A percentile compares a stretch with the other conserved stretches of the same genome.
phyloP scores from a whole-genome alignment of 2,888 invertebrate genomes.

The Pachydiplax longipennis region DNA sequence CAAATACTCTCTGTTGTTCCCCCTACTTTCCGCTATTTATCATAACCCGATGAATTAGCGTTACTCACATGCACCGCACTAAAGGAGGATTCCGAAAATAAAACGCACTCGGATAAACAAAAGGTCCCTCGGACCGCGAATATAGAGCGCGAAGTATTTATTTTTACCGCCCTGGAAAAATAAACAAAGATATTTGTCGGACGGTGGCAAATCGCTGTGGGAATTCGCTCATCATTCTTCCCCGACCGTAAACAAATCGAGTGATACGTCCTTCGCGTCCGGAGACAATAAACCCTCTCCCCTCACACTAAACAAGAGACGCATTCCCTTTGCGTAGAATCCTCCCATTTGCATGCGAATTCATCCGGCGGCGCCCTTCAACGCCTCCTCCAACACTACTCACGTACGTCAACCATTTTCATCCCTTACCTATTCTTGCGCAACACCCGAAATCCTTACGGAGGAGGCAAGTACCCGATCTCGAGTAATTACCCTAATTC shows the following conservation, averaged over 20 bases:
- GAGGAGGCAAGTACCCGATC: not conserved
- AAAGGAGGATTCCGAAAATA: too few species aligned
- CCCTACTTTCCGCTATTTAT: too few species aligned
- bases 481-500: slow-evolving; percentile 21
- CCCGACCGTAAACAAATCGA: not conserved
- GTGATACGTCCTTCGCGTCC: not conserved
- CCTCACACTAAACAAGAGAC: not conserved
- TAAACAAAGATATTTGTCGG: not conserved
- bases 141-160: too few species aligned
- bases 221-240: not conserved
- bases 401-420: not conserved
- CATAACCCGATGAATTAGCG: too few species aligned
- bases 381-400: not conserved
- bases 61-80: too few species aligned
- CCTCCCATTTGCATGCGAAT: not conserved
- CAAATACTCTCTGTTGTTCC: too few species aligned
- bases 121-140: too few species aligned
- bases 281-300: not conserved
- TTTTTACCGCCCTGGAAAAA: not conserved
- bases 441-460: not conserved
- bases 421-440: not conserved
- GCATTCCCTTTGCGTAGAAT: not conserved
- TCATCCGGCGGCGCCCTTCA: not conserved
- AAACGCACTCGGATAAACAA: too few species aligned
- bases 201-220: not conserved